Evolutionary conservation across 2,113 vertebrate genomes (phyloP), one percentile per base, ranked within the genome.

Genomic region (Nannospalax galili): DNA sequence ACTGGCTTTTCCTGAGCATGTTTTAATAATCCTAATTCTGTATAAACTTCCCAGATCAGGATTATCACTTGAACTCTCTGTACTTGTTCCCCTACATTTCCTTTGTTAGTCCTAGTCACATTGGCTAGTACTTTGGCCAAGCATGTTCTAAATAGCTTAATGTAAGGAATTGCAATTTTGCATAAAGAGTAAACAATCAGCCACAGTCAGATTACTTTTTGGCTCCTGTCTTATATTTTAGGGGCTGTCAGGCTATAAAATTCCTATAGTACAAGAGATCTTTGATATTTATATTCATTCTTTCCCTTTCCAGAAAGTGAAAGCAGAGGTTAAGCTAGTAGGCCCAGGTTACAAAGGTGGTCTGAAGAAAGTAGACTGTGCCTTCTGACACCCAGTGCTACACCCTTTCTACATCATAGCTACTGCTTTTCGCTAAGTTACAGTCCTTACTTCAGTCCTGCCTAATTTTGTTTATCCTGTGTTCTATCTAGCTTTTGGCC

Each of bases 391-490:
- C 42, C 48, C 70, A 73, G 62, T 91, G 20, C 74, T 81, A 75
- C 9, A 77, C 24, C 62, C 45, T 93, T 87, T 37, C 90, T 93
- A 22, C 40, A 64, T 94, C 56, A 64, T 60, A 88, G 78, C 73
- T 94, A 40, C 82, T 88, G 85, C 69, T 70, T 95, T 82, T 91
- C 65, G 74, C 82, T 92, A 92, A 95, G 91, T 74, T 96, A 91
- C 91, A 87, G 89, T 96, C 80, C 28, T 96, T 42, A 73, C 65
- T 32, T 80, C 88, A 69, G 0, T 88, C 80, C 94, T 96, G 45
- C 74, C 95, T 94, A 91, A 73, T 96, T 77, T 94, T 93, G 84
- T 96, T 95, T 96, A 74, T 97, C 86, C 62, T 88, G 90, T 69
- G 79, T 52, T 80, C n/a, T 77, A 79, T 67, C 48, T 67, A 91